Conservation (phyloP, 2,888 invertebrate species). For the Congeria kusceri region DNA sequence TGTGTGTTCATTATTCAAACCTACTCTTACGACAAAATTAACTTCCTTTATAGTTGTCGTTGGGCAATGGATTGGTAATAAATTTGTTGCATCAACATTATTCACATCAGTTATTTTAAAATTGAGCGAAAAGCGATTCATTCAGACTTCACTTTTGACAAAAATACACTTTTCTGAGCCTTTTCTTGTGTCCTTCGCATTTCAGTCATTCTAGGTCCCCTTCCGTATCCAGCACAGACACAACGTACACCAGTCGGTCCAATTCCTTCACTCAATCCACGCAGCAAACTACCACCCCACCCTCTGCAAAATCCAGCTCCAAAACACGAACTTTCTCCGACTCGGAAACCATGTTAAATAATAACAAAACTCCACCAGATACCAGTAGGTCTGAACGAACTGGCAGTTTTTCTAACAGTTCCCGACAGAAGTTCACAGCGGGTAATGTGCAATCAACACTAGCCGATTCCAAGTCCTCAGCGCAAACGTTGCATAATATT, state of each 20-base stretch:
- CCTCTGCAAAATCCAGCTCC: background rate
- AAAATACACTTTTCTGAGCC: too few species aligned
- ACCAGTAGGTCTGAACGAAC: background rate
- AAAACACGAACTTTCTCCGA: background rate
- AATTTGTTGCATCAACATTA: too few species aligned
- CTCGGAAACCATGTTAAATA: background rate
- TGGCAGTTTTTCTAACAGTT: background rate
- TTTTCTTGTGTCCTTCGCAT: too few species aligned
- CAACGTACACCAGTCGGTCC: slow-evolving; percentile 23
- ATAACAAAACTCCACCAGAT: background rate
- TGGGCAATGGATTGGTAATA: too few species aligned
- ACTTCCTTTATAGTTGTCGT: too few species aligned
- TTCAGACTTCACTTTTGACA: too few species aligned
- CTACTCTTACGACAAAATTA: too few species aligned
- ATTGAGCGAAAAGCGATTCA: too few species aligned
- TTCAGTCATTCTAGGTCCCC: slow-evolving; percentile 46
- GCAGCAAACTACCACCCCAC: background rate
- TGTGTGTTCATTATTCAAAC: too few species aligned
- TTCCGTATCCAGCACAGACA: slow-evolving; percentile 51
- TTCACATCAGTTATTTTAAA: too few species aligned
- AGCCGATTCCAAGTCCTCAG: slow-evolving; percentile 27
- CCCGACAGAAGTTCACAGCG: background rate
- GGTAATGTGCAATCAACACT: slow-evolving; percentile 45
- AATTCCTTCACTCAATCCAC: slow-evolving; percentile 28
- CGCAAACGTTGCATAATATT: slow-evolving; percentile 17